Evolutionary conservation across 2,113 vertebrate species (phyloP).

Genomic region (Hypomesus transpacificus): DNA sequence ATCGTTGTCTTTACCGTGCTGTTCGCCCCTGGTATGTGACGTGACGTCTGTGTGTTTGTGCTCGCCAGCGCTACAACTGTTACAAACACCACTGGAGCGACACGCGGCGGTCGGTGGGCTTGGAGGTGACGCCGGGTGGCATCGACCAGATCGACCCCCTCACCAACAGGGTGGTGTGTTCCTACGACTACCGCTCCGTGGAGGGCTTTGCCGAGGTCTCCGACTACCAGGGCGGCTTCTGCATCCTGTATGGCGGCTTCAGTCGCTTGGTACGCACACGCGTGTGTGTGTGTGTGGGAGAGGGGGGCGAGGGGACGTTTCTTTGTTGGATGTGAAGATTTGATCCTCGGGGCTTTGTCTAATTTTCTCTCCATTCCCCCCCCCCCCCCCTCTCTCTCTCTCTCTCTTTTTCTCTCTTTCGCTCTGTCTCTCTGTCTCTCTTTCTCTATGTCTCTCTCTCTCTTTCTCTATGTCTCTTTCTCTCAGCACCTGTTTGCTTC

Average conservation of each 20-base stretch:
- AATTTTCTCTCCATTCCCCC: neutral
- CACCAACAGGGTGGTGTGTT: conserved; percentile 91
- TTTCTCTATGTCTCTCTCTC: neutral
- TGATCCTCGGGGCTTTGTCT: neutral
- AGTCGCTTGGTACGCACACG: conserved; percentile 84
- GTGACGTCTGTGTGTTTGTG: conserved; percentile 32
- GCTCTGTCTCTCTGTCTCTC: neutral
- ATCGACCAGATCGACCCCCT: conserved; percentile 94
- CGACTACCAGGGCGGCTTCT: conserved; percentile 95
- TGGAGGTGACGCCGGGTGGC: conserved; percentile 96
- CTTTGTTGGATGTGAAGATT: neutral
- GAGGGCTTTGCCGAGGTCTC: conserved; percentile 94
- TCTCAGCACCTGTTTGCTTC: conserved; percentile 94
- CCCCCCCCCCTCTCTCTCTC: neutral
- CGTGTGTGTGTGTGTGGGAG: neutral
- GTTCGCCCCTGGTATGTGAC: neutral
- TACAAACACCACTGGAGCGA: conserved; percentile 99
- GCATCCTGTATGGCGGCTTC: conserved; percentile 94
- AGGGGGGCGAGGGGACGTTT: neutral
- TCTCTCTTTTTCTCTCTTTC: neutral
- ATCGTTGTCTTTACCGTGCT: neutral
- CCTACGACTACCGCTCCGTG: conserved; percentile 97
- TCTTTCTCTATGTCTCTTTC: neutral
- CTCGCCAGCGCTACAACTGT: conserved; percentile 87
- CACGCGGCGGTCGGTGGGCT: conserved; percentile 78